Conservation (phyloP, 2,113 vertebrate species). For the Lepus timidus region DNA sequence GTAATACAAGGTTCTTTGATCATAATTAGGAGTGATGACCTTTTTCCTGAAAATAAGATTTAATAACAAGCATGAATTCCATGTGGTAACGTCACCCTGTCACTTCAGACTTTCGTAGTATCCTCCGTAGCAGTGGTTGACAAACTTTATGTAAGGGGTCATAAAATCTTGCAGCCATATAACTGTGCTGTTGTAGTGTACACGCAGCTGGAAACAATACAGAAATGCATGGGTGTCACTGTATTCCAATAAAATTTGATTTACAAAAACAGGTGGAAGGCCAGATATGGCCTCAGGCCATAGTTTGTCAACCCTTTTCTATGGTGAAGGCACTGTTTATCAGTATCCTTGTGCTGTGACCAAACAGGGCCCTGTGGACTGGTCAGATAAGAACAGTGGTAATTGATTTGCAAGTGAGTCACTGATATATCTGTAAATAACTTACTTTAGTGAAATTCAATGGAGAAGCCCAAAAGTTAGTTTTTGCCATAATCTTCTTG, state of each 20-base stretch:
- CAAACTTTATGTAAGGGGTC: background rate
- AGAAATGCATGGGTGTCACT: background rate
- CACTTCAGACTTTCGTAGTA: constrained; percentile 5
- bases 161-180: background rate
- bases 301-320: background rate
- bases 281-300: background rate
- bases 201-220: background rate
- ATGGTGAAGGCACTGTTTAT: background rate
- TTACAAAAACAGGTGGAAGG: background rate
- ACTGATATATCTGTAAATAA: constrained; percentile 29
- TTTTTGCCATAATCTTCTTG: constrained; percentile 39
- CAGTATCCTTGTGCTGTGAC: constrained; percentile 5
- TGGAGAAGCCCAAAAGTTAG: background rate
- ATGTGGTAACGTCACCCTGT: background rate
- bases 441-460: background rate
- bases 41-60: constrained; percentile 16
- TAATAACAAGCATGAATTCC: constrained; percentile 14
- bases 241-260: background rate
- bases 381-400: background rate
- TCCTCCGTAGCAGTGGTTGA: background rate
- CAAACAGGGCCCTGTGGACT: background rate
- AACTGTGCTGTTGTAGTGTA: background rate
- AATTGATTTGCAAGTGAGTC: background rate
- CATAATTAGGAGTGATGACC: background rate
- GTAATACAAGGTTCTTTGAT: background rate